Percentiles rank a stretch among this genome's conserved stretches.
Conservation (phyloP, 2,113 vertebrate species). For the Pelobates fuscus region DNA sequence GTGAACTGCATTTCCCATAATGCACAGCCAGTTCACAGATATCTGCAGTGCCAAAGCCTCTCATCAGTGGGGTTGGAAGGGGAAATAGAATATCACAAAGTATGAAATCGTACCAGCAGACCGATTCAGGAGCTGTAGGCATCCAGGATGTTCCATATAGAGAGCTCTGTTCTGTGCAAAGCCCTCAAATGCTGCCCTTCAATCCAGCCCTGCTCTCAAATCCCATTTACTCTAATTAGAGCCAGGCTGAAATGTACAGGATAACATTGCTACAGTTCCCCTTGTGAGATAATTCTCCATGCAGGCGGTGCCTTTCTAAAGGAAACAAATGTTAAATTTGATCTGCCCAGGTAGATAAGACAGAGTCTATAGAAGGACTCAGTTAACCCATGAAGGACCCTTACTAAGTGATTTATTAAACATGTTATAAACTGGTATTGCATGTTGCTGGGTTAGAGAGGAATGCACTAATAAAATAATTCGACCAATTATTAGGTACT, state of each 20-base stretch:
- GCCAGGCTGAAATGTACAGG: constrained; percentile 13
- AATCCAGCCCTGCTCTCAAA: constrained; percentile 11
- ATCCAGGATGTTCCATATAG: constrained; percentile 7
- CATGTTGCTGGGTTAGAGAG: too few relatives aligned
- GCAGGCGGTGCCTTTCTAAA: neutral
- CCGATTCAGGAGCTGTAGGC: constrained; percentile 3
- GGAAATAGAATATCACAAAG: neutral
- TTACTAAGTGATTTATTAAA: too few relatives aligned
- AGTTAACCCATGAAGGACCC: too few relatives aligned
- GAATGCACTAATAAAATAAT: too few relatives aligned
- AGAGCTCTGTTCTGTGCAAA: constrained; percentile 1
- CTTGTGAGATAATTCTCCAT: neutral
- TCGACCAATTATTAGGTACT: too few relatives aligned
- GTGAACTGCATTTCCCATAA: too few relatives aligned
- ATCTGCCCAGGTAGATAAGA: too few relatives aligned
- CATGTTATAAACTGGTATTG: too few relatives aligned
- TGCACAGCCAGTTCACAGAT: too few relatives aligned
- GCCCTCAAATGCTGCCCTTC: neutral
- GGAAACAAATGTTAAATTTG: too few relatives aligned
- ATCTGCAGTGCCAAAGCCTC: too few relatives aligned
- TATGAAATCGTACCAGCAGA: constrained; percentile 10
- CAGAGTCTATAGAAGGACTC: too few relatives aligned
- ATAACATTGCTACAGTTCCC: neutral
- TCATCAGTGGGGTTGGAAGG: neutral
- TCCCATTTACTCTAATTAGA: constrained; percentile 17